phyloP scores from a whole-genome alignment of 2,797 vertebrate species.

The Sebastes diaconus region DNA sequence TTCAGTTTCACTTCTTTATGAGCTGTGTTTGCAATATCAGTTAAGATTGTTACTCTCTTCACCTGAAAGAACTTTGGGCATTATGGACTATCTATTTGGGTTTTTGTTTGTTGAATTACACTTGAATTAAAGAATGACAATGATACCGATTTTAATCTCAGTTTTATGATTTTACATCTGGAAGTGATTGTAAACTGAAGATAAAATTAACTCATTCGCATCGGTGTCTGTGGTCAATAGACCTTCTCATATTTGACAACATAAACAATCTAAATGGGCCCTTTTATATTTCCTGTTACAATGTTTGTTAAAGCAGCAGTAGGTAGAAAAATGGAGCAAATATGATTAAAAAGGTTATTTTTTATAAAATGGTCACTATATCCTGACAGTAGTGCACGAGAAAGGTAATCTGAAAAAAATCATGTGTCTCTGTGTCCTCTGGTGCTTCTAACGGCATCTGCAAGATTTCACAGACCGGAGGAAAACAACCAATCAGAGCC shows the following conservation, averaged over 20 bases:
- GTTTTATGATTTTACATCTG: not conserved
- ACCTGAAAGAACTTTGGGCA: not conserved
- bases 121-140: conserved; percentile 42
- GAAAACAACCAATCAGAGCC: too few species aligned
- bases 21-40: conserved; percentile 1
- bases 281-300: not conserved
- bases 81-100: not conserved
- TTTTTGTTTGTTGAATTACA: conserved; percentile 7
- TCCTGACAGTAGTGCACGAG: too few species aligned
- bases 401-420: fast-evolving
- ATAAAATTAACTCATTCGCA: not conserved
- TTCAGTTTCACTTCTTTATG: not conserved
- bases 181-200: not conserved
- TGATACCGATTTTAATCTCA: not conserved
- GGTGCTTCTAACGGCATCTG: too few species aligned
- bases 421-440: too few species aligned
- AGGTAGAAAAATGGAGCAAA: not conserved
- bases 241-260: not conserved
- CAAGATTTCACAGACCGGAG: too few species aligned
- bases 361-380: too few species aligned
- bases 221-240: not conserved
- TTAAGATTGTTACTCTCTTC: not conserved
- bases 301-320: not conserved
- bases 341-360: not conserved
- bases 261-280: not conserved